Conservation (phyloP, 1,140 invertebrate species). For the Anoplophora glabripennis region DNA sequence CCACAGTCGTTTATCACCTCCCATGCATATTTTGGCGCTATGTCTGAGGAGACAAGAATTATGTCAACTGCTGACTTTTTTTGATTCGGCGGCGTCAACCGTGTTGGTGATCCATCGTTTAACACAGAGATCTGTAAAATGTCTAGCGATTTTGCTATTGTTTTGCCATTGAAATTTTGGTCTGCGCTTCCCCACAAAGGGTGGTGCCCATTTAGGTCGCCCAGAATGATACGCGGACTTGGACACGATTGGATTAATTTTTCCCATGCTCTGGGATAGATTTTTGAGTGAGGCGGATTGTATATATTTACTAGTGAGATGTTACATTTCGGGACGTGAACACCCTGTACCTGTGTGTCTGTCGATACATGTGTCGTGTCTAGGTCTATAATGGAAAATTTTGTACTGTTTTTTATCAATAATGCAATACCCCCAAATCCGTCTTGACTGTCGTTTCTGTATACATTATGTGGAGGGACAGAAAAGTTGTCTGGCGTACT, state of each 20-base stretch:
- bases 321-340: not conserved
- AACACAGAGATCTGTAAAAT: not conserved
- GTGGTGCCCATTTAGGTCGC: slow-evolving; percentile 5
- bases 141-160: not conserved
- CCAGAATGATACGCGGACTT: not conserved
- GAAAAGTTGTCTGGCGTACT: not conserved
- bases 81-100: not conserved
- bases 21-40: not conserved
- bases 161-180: not conserved
- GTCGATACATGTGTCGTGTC: not conserved
- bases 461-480: not conserved
- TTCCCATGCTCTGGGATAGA: not conserved
- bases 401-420: not conserved
- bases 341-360: not conserved
- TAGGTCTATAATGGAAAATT: not conserved
- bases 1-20: not conserved
- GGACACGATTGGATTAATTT: not conserved
- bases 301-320: not conserved
- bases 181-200: not conserved
- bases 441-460: slow-evolving; percentile 8
- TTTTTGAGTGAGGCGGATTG: not conserved
- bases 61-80: not conserved
- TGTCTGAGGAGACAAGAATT: not conserved
- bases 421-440: slow-evolving; percentile 9
- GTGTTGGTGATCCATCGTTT: not conserved